These are phyloP conservation scores for Phalacrocorax pelagicus DNA, from an alignment of 2,113 vertebrate species.

Conservation along the genomic window DNA sequence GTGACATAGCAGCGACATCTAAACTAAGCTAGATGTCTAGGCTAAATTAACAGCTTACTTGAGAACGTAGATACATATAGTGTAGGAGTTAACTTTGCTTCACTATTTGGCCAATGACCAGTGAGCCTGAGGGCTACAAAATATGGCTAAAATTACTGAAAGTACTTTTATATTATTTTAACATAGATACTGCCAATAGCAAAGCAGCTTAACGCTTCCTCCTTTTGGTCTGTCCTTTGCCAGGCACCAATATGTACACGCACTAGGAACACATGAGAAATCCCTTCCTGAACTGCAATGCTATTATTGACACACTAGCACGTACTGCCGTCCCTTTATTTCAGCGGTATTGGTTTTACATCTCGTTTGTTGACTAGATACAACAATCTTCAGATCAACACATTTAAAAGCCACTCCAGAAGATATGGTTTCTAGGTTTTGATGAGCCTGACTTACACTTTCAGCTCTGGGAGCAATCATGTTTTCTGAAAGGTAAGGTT, in stretches of 20 bases:
- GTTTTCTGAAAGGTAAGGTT: background rate
- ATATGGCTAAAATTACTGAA: background rate
- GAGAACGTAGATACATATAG: background rate
- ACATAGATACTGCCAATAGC: background rate
- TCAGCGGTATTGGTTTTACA: background rate
- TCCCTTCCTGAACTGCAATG: background rate
- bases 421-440: background rate
- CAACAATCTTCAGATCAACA: background rate
- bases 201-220: background rate
- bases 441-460: background rate
- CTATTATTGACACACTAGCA: background rate
- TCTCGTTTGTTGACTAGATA: background rate
- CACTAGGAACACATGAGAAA: background rate
- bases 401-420: background rate
- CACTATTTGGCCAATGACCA: background rate
- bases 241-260: background rate
- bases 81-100: background rate
- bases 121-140: background rate
- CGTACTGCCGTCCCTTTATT: background rate
- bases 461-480: too few species aligned
- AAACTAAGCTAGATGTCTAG: background rate
- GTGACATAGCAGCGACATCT: background rate
- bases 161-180: background rate
- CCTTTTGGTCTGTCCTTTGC: background rate
- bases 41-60: background rate